These are phyloP conservation scores for Bagarius yarrelli DNA, from an alignment of 2,113 vertebrate species.

Conservation along the genomic window DNA sequence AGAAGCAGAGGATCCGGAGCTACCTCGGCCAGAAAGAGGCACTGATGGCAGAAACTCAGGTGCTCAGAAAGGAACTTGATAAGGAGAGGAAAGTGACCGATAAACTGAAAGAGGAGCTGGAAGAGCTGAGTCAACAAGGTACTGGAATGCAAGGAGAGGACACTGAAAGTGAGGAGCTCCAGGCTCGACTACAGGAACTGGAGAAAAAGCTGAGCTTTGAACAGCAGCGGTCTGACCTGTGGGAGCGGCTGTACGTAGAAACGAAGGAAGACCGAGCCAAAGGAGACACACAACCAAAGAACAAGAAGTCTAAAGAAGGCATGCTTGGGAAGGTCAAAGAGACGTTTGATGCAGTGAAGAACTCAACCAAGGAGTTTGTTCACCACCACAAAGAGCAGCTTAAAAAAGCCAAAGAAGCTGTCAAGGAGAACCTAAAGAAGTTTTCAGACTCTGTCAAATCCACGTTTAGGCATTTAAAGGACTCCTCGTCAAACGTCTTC, in stretches of 20 bases:
- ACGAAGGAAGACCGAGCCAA: constrained; percentile 76
- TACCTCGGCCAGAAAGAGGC: constrained; percentile 78
- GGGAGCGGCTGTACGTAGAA: constrained; percentile 93
- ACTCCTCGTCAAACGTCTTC: constrained; percentile 83
- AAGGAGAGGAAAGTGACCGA: constrained; percentile 74
- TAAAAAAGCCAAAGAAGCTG: constrained; percentile 94
- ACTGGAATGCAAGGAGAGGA: constrained; percentile 31
- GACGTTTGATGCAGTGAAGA: constrained; percentile 95
- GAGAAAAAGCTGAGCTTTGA: constrained; percentile 88
- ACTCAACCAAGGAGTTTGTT: constrained; percentile 95
- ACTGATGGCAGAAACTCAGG: constrained; percentile 77
- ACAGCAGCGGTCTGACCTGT: constrained; percentile 93
- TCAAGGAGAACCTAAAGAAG: constrained; percentile 93
- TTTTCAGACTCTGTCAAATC: constrained; percentile 96
- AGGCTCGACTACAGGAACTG: constrained; percentile 77
- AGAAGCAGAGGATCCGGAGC: constrained; percentile 73
- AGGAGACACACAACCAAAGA: constrained; percentile 72
- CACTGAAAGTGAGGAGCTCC: constrained; percentile 71
- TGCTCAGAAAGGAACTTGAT: constrained; percentile 79
- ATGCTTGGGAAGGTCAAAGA: constrained; percentile 87
- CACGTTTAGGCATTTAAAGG: constrained; percentile 91
- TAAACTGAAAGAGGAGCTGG: constrained; percentile 76
- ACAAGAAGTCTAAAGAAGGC: constrained; percentile 76
- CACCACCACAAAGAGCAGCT: constrained; percentile 98
- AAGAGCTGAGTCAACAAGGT: constrained; percentile 66